These are phyloP conservation scores for Bilobella aurantiaca DNA, from an alignment of 1,140 invertebrate genomes.

Conservation along the genomic window DNA sequence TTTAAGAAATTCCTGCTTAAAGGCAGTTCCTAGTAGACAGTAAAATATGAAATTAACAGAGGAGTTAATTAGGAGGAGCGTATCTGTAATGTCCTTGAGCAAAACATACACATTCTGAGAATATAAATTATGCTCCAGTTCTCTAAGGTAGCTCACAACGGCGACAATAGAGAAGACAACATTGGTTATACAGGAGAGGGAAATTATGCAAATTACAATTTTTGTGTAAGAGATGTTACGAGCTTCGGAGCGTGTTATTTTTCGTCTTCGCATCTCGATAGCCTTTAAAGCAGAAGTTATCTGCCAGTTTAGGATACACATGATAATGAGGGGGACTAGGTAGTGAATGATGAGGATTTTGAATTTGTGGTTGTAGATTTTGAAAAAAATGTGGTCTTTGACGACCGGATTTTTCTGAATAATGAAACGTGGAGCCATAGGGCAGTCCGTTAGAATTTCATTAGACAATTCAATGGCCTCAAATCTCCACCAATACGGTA, in stretches of 20 bases:
- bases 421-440: not conserved
- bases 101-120: not conserved
- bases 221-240: slow-evolving; percentile 1
- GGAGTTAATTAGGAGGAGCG: not conserved
- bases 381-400: not conserved
- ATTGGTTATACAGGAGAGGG: not conserved
- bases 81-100: not conserved
- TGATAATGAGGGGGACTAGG: not conserved
- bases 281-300: not conserved
- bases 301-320: not conserved
- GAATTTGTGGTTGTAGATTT: not conserved
- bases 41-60: not conserved
- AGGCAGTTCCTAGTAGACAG: not conserved
- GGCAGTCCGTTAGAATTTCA: not conserved
- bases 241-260: not conserved
- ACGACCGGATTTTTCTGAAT: not conserved
- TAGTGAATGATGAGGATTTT: not conserved
- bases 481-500: not conserved
- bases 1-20: not conserved
- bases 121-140: not conserved
- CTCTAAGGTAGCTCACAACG: not conserved
- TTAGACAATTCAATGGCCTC: not conserved
- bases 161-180: not conserved
- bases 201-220: not conserved
- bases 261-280: not conserved